Conservation (phyloP, 1,140 invertebrate species). For the Calliphora vicina region DNA sequence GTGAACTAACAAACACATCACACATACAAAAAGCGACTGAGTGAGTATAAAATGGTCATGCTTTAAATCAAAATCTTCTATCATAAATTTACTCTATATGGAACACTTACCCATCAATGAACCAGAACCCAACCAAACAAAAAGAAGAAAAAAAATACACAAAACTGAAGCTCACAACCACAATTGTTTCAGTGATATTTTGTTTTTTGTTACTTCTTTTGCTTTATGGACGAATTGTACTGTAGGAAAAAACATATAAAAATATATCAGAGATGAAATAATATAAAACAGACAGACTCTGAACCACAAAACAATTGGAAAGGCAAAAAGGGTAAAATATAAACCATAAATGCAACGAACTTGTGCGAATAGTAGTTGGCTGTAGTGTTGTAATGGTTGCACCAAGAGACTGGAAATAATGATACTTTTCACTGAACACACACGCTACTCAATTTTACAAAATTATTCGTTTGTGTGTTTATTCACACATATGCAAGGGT, state of each 20-base stretch:
- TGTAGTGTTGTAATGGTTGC: background rate
- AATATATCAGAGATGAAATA: background rate
- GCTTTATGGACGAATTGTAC: no score
- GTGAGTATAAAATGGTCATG: background rate
- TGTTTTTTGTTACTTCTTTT: background rate
- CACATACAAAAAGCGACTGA: no score
- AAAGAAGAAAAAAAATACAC: background rate
- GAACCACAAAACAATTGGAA: conserved; percentile 1
- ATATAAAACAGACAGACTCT: conserved; percentile 2
- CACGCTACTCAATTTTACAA: background rate
- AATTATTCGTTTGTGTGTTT: background rate
- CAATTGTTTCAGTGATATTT: background rate
- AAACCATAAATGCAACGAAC: background rate
- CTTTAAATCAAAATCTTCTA: background rate
- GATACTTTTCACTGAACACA: background rate
- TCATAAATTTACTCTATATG: background rate
- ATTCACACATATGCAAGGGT: no score
- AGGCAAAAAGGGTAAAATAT: background rate
- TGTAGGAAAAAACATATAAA: background rate
- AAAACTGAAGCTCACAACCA: background rate
- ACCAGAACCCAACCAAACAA: background rate
- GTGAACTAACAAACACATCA: no score
- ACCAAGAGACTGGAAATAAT: conserved; percentile 13
- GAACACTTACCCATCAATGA: conserved; percentile 13
- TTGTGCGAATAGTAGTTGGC: no score